Percentiles rank a stretch among this genome's conserved stretches.
Evolutionary conservation across 2,888 invertebrate genomes (phyloP).

Genomic region (Athripsodes cinereus): DNA sequence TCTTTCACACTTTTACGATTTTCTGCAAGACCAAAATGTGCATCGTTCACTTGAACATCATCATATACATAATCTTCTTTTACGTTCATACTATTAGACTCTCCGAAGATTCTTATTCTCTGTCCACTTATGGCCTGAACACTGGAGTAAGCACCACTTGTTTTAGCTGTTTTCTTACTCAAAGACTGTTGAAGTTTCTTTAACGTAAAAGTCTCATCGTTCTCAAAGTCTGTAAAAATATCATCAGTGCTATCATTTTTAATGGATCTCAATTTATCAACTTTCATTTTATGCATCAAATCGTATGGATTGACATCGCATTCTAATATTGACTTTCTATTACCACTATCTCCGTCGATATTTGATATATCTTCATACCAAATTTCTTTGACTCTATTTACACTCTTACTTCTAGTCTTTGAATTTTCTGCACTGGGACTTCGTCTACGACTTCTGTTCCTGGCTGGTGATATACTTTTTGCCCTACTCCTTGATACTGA

Average conservation of each 20-base stretch:
- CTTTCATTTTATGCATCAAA: slow-evolving; percentile 55
- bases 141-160: slow-evolving; percentile 44
- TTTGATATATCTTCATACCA: slow-evolving; percentile 42
- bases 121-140: slow-evolving; percentile 64
- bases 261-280: slow-evolving; percentile 43
- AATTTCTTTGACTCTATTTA: slow-evolving; percentile 44
- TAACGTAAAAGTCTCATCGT: slow-evolving; percentile 22
- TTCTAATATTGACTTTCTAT: slow-evolving; percentile 68
- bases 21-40: background rate
- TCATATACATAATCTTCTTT: slow-evolving; percentile 46
- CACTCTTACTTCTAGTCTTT: slow-evolving; percentile 46
- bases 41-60: slow-evolving; percentile 32
- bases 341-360: slow-evolving; percentile 33
- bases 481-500: slow-evolving; percentile 46
- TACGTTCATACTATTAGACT: slow-evolving; percentile 37
- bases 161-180: slow-evolving; percentile 23
- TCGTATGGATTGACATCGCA: slow-evolving; percentile 83
- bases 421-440: slow-evolving; percentile 38
- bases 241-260: slow-evolving; percentile 52
- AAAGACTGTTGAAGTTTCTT: slow-evolving; percentile 24
- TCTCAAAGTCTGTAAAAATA: slow-evolving; percentile 31
- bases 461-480: slow-evolving; percentile 53
- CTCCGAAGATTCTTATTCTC: slow-evolving; percentile 58
- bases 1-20: slow-evolving; percentile 30
- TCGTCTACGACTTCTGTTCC: slow-evolving; percentile 49